These are phyloP conservation scores for Corvus cornix DNA, from an alignment of 2,113 vertebrate genomes.

Conservation along the genomic window DNA sequence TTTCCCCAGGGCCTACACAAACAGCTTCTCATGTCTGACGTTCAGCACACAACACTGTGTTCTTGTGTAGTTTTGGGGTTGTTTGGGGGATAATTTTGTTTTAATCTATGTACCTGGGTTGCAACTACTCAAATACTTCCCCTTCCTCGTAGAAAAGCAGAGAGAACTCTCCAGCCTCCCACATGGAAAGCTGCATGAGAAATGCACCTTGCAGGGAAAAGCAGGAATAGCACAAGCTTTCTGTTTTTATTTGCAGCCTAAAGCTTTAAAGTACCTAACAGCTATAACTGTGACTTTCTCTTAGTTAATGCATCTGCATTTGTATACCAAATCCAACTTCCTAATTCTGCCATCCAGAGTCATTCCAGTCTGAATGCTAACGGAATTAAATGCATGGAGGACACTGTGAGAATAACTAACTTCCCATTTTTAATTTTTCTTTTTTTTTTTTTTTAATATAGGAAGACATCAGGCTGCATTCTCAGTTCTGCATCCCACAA, in stretches of 20 bases:
- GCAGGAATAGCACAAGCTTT: not conserved
- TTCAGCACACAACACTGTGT: not conserved
- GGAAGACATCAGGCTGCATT: not conserved
- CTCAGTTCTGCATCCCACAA: not conserved
- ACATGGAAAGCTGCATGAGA: fast-evolving
- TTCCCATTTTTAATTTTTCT: not conserved
- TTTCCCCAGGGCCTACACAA: not conserved
- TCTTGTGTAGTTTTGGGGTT: not conserved
- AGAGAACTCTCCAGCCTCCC: not conserved
- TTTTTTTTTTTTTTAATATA: not conserved
- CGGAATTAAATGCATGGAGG: not conserved
- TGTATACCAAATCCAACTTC: not conserved
- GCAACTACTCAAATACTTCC: not conserved
- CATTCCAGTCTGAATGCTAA: not conserved
- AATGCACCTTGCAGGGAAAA: not conserved
- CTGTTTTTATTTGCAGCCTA: not conserved
- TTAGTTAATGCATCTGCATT: not conserved
- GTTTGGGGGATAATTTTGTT: not conserved
- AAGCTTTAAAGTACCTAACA: not conserved
- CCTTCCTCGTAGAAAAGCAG: not conserved
- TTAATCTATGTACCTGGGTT: not conserved
- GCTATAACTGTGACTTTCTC: not conserved
- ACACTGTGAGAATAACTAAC: not conserved
- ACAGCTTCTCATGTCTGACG: not conserved
- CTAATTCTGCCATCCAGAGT: not conserved